Conservation (phyloP, 2,113 vertebrate genomes). For the Nannospalax galili region DNA sequence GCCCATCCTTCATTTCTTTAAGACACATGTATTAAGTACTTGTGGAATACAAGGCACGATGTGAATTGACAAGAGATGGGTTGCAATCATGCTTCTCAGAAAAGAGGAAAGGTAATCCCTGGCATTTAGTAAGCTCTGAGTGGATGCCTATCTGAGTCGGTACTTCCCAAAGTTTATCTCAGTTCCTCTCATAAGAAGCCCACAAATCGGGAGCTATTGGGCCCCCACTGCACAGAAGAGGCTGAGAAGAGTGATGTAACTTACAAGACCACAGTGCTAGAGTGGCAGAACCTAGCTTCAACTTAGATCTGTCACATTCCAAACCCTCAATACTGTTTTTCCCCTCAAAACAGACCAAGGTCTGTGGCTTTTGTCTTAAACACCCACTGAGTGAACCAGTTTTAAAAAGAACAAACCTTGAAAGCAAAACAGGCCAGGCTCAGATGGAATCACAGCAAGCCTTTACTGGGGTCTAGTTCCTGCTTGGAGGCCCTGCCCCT, state of each 20-base stretch:
- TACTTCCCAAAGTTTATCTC: neutral
- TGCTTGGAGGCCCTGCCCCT: neutral
- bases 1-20: neutral
- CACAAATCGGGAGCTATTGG: neutral
- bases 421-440: slow-evolving; percentile 79
- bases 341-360: slow-evolving; percentile 70
- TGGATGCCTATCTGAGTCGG: neutral
- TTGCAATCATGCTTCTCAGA: neutral
- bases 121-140: neutral
- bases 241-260: neutral
- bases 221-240: neutral
- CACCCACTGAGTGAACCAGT: slow-evolving; percentile 82
- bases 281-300: slow-evolving; percentile 46
- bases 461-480: slow-evolving; percentile 36
- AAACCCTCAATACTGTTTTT: slow-evolving; percentile 79
- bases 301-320: slow-evolving; percentile 66
- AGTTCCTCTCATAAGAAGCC: slow-evolving; percentile 11
- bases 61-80: neutral
- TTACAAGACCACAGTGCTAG: neutral
- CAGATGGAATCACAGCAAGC: slow-evolving; percentile 64
- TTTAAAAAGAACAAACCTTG: slow-evolving; percentile 77
- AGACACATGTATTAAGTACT: neutral
- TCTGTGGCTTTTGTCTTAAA: slow-evolving; percentile 79
- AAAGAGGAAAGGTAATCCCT: neutral
- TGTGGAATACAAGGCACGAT: neutral